These are phyloP conservation scores for Decapterus maruadsi DNA, from an alignment of 2,797 vertebrate species.

Conservation along the genomic window DNA sequence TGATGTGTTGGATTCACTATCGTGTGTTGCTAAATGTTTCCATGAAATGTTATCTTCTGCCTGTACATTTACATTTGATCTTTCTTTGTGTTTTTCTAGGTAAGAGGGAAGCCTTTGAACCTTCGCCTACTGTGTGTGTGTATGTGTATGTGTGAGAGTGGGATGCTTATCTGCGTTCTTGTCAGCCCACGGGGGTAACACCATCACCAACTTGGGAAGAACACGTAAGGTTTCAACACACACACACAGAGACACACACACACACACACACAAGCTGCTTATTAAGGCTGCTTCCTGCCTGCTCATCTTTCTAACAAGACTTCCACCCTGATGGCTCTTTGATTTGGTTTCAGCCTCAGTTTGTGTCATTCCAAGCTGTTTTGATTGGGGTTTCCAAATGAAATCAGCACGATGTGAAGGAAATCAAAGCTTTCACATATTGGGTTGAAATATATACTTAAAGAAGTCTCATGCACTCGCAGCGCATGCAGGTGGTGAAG, in stretches of 20 bases:
- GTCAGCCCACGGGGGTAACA: constrained; percentile 18
- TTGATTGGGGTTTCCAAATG: constrained; percentile 62
- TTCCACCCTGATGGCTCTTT: constrained; percentile 56
- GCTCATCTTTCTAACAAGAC: constrained; percentile 53
- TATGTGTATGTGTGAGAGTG: not conserved
- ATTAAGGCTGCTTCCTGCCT: constrained; percentile 39
- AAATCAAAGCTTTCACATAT: constrained; percentile 41
- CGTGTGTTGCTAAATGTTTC: not conserved
- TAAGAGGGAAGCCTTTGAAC: constrained; percentile 44
- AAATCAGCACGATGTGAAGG: constrained; percentile 54
- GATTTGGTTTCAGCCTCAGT: constrained; percentile 61
- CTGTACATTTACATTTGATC: constrained; percentile 10
- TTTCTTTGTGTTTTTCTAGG: constrained; percentile 46
- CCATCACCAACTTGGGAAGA: constrained; percentile 26
- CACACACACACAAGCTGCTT: constrained; percentile 1
- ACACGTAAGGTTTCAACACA: constrained; percentile 30
- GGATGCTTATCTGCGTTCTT: not conserved
- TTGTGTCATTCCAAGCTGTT: constrained; percentile 50
- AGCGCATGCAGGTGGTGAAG: not conserved
- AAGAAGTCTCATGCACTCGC: constrained; percentile 4
- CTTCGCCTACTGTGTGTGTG: not conserved
- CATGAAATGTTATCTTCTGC: not conserved
- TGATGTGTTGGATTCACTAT: not conserved
- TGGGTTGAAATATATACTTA: constrained; percentile 2
- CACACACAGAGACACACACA: constrained; percentile 15